Percentiles rank a stretch among this genome's conserved stretches.
These are phyloP conservation scores for Sebastolobus alascanus DNA, from an alignment of 2,797 vertebrate species.

Conservation along the genomic window DNA sequence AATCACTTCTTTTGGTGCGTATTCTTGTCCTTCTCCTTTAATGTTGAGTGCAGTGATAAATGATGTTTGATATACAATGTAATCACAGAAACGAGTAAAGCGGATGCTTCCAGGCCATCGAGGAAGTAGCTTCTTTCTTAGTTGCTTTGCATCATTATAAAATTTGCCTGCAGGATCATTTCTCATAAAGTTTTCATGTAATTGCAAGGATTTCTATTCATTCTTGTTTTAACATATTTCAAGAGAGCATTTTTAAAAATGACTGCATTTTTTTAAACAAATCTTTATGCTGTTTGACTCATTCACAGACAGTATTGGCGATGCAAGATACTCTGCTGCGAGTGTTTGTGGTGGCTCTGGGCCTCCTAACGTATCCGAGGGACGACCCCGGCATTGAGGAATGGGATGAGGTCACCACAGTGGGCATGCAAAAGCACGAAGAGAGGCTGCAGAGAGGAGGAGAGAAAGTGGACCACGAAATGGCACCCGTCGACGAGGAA, in stretches of 20 bases:
- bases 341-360: conserved; percentile 88
- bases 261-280: neutral
- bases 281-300: conserved; percentile 8
- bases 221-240: neutral
- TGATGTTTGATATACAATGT: neutral
- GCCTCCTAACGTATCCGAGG: conserved; percentile 86
- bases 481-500: conserved; percentile 44
- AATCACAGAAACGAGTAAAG: conserved; percentile 1
- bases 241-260: neutral
- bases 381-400: conserved; percentile 84
- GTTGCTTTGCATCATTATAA: conserved; percentile 25
- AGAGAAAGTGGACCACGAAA: conserved; percentile 79
- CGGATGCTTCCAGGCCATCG: conserved; percentile 9
- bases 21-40: conserved; percentile 11
- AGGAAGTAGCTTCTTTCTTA: conserved; percentile 52
- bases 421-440: conserved; percentile 83
- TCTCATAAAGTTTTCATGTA: neutral
- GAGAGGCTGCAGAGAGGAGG: conserved; percentile 78
- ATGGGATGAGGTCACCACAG: conserved; percentile 75
- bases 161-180: neutral
- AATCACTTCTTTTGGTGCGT: conserved; percentile 49
- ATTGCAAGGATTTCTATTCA: neutral
- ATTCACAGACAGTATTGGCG: conserved; percentile 71
- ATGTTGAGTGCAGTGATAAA: conserved; percentile 6
- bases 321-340: conserved; percentile 90